Evolutionary conservation across 2,888 invertebrate species (phyloP), one percentile per base, ranked within the genome.

Genomic region (Strigamia maritima): DNA sequence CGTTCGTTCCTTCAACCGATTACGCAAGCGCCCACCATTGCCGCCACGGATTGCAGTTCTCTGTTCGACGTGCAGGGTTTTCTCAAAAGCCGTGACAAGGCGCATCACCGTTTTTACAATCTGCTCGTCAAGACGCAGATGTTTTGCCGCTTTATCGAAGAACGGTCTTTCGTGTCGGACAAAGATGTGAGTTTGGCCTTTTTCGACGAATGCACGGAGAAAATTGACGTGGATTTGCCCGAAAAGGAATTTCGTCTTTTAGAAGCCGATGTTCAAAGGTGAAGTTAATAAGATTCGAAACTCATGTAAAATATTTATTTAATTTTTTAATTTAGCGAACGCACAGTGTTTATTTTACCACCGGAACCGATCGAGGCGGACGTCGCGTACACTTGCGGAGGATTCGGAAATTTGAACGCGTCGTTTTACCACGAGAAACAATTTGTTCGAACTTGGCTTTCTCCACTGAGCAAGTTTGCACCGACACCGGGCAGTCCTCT

Each of bases 111-210:
- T 85, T 98, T 98, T 89, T 98, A 93, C 88, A 90, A 91, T 40
- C 89, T 94, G 82, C 88, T 97, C 85, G 93, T 95, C 90, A 92
- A 92, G 83, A 98, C 98, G 0, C 98, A 98, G 88, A 95, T 96
- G 93, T 98, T 98, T 88, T 96, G 95, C 82, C 91, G 97, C 78
- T 99, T 99, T 87, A 98, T 99, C 81, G 98, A 99, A 87, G 99
- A 99, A 86, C 90, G 98, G 24, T 97, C 97, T 82, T 98, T 99
- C 87, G 96, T 98, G 0, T 96, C 97, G n/a, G 98, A 98, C 85
- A 95, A 94, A 83, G 98, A 98, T 87, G 95, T 95, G 81, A 95
- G 96, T 75, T 88, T 99, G 80, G 95, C 94, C 16, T 96, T 96
- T 87, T 99, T 99, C 85, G 99, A 99, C 86, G 98, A 99, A 85